Percentiles rank a stretch among this genome's conserved stretches.
Conservation (phyloP, 2,113 vertebrate genomes). For the Psephotus haematonotus region DNA sequence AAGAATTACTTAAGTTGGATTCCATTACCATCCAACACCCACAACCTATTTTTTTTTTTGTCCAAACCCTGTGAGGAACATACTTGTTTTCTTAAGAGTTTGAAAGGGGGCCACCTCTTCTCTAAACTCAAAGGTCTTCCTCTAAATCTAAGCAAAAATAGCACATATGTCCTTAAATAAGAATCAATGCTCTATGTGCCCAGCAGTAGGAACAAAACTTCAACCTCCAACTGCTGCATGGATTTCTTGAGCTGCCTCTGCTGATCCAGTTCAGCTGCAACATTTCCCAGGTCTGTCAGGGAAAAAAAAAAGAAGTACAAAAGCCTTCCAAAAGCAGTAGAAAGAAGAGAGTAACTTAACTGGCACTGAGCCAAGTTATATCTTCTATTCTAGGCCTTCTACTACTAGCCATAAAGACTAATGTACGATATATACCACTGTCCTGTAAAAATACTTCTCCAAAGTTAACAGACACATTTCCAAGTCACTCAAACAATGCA, state of each 20-base stretch:
- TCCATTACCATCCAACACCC: neutral
- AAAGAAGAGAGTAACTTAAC: neutral
- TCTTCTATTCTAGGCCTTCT: neutral
- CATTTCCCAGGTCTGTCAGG: neutral
- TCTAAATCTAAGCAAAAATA: neutral
- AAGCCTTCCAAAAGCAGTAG: neutral
- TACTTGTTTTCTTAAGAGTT: neutral
- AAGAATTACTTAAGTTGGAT: neutral
- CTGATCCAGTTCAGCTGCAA: neutral
- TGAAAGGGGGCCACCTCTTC: neutral
- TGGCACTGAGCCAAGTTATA: neutral
- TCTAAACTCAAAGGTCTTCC: neutral
- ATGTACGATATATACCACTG: neutral
- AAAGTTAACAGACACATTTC: neutral
- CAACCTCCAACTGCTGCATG: neutral
- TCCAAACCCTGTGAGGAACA: neutral
- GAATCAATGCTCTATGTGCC: neutral
- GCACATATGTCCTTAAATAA: neutral
- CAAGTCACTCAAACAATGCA: neutral
- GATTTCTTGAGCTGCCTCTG: neutral
- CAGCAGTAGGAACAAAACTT: neutral
- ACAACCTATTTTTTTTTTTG: fast-evolving
- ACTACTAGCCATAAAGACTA: neutral
- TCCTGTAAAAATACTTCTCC: neutral
- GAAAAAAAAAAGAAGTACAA: neutral